phyloP scores from a whole-genome alignment of 2,888 invertebrate species.

The Acrobasis repandana region DNA sequence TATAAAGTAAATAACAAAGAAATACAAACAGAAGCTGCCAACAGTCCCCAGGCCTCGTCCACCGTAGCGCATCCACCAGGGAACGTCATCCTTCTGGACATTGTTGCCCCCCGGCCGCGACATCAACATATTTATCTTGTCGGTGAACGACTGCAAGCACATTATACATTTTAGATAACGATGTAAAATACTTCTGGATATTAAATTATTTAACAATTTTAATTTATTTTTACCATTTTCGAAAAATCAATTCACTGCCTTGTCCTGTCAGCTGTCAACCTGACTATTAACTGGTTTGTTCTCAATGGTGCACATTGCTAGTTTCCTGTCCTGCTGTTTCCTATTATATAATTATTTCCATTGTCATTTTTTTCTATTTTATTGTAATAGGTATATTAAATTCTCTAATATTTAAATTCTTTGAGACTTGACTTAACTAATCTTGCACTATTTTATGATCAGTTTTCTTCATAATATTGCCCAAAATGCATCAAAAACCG shows the following conservation, averaged over 20 bases:
- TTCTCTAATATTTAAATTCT: too few species aligned
- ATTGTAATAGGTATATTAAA: too few species aligned
- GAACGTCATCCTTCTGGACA: constrained; percentile 90
- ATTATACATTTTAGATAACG: constrained; percentile 44
- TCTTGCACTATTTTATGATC: too few species aligned
- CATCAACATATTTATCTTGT: constrained; percentile 91
- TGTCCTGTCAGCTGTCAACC: constrained; percentile 65
- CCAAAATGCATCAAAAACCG: too few species aligned
- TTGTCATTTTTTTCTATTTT: too few species aligned
- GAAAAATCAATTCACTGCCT: constrained; percentile 77
- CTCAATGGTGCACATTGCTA: constrained; percentile 5
- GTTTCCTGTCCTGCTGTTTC: too few species aligned
- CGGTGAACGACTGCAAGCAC: constrained; percentile 87
- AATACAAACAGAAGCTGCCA: constrained; percentile 90
- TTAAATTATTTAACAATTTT: constrained; percentile 37
- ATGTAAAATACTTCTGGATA: constrained; percentile 25
- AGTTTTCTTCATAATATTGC: too few species aligned
- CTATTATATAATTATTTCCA: too few species aligned
- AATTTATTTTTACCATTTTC: constrained; percentile 71
- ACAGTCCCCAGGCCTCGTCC: constrained; percentile 92
- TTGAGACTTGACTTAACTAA: too few species aligned
- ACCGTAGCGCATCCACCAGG: constrained; percentile 95
- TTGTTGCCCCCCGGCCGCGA: constrained; percentile 91
- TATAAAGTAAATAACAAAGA: constrained; percentile 32
- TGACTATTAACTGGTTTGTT: constrained; percentile 32